These are phyloP conservation scores for Sebastes oblongus DNA, from an alignment of 2,797 vertebrate species.

Conservation along the genomic window DNA sequence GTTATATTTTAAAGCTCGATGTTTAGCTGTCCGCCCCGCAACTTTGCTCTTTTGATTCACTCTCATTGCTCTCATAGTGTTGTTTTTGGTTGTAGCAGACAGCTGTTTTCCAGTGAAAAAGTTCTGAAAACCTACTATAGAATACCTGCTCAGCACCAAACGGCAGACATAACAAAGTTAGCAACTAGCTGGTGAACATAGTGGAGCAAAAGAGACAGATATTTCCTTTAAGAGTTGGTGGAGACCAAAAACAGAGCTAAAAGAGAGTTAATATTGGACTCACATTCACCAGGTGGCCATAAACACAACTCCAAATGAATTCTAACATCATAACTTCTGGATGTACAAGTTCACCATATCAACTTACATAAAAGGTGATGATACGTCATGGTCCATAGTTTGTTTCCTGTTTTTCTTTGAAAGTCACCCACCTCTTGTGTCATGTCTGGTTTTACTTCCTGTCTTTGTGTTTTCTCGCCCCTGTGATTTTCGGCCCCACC, in stretches of 20 bases:
- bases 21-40: neutral
- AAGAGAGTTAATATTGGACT: neutral
- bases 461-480: too few species aligned
- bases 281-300: neutral
- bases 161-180: neutral
- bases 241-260: neutral
- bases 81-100: too few species aligned
- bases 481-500: too few species aligned
- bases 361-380: neutral
- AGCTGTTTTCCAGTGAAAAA: neutral
- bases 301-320: neutral
- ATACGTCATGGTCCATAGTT: neutral
- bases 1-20: neutral
- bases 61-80: neutral
- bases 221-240: neutral
- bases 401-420: too few species aligned
- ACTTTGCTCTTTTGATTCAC: neutral
- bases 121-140: too few species aligned
- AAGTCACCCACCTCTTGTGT: too few species aligned
- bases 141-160: neutral
- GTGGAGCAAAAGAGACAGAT: neutral
- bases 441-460: too few species aligned
- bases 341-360: neutral
- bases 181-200: neutral
- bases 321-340: neutral